phyloP scores from a whole-genome alignment of 37 sponge, comb jelly and placozoan species.

The Cliona cf. orientalis region DNA sequence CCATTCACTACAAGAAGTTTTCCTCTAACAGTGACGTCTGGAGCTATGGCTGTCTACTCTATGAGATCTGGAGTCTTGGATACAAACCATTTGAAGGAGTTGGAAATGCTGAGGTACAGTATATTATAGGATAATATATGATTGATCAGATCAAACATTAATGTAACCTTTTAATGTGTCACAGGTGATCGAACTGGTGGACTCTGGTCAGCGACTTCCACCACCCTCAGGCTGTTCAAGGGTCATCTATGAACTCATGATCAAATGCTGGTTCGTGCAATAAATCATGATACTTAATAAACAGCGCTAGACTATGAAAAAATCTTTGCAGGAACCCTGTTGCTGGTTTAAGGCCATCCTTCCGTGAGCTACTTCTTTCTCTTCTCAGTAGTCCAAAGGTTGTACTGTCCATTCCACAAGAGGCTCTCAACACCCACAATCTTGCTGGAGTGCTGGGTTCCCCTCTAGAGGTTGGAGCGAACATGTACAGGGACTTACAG shows the following conservation, averaged over 20 bases:
- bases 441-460: conserved; percentile 6
- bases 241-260: conserved; percentile 30
- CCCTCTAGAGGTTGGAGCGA: conserved; percentile 8
- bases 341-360: background rate
- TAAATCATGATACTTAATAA: background rate
- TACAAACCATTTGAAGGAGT: background rate
- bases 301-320: background rate
- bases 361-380: background rate
- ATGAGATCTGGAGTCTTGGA: background rate
- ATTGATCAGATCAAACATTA: background rate
- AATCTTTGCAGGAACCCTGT: conserved; percentile 32
- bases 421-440: background rate
- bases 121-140: background rate
- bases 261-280: conserved; percentile 20
- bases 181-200: conserved; percentile 1
- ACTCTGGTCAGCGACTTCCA: conserved; percentile 7
- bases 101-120: background rate
- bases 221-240: conserved; percentile 37
- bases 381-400: background rate
- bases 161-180: background rate
- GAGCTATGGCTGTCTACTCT: conserved; percentile 4
- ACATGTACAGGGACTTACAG: conserved; percentile 34
- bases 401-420: background rate
- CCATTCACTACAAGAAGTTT: background rate
- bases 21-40: background rate